phyloP scores from a whole-genome alignment of 1,140 invertebrate species.

The Atopsyche davidsoni region DNA sequence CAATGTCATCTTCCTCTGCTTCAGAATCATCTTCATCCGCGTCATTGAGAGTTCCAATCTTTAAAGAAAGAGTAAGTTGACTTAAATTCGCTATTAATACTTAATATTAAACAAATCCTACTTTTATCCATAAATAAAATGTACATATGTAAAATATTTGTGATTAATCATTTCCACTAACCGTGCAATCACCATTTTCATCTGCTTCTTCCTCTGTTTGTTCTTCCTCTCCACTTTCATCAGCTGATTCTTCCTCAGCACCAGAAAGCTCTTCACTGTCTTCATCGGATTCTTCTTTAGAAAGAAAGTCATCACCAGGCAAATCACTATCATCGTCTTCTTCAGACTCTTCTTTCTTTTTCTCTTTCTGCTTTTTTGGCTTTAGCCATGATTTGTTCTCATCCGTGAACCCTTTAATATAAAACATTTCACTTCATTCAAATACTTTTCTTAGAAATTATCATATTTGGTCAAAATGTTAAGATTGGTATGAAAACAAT shows the following conservation, averaged over 20 bases:
- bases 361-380: slow-evolving; percentile 46
- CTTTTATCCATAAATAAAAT: slow-evolving; percentile 9
- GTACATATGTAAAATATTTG: slow-evolving; percentile 14
- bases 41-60: slow-evolving; percentile 46
- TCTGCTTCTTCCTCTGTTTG: slow-evolving; percentile 24
- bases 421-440: too few relatives aligned
- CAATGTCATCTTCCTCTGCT: slow-evolving; percentile 41
- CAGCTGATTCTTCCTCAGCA: slow-evolving; percentile 32
- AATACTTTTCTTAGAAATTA: too few relatives aligned
- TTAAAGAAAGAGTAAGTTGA: too few relatives aligned
- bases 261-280: slow-evolving; percentile 34
- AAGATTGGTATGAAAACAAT: too few relatives aligned
- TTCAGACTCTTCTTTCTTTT: slow-evolving; percentile 30
- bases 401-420: slow-evolving; percentile 58
- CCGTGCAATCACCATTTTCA: slow-evolving; percentile 13
- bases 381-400: slow-evolving; percentile 65
- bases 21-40: slow-evolving; percentile 48
- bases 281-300: slow-evolving; percentile 24
- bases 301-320: slow-evolving; percentile 27
- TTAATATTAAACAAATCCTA: too few relatives aligned
- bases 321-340: slow-evolving; percentile 32
- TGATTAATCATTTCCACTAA: slow-evolving; percentile 3
- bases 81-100: too few relatives aligned
- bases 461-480: too few relatives aligned
- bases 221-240: slow-evolving; percentile 20